Conservation (phyloP, 2,113 vertebrate genomes). For the Anhinga anhinga region DNA sequence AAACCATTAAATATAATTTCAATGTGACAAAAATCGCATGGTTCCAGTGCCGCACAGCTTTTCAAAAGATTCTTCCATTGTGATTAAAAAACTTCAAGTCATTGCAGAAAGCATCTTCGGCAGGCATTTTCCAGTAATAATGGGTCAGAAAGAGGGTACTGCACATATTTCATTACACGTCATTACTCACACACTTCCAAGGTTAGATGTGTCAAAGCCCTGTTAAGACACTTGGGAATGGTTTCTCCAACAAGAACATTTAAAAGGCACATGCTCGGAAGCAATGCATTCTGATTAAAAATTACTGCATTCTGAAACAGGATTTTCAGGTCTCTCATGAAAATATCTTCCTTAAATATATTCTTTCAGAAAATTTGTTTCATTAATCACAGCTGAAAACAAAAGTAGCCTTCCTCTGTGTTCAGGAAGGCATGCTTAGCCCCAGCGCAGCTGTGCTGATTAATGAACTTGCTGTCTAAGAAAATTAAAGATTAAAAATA, state of each 20-base stretch:
- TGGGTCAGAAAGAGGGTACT: not conserved
- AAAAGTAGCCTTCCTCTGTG: not conserved
- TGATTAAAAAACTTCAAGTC: not conserved
- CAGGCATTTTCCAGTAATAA: not conserved
- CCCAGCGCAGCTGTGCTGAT: not conserved
- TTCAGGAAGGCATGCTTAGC: not conserved
- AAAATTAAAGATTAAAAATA: not conserved
- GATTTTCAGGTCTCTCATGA: not conserved
- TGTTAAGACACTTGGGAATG: not conserved
- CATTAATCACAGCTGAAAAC: not conserved
- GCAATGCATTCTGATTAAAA: not conserved
- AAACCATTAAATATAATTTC: not conserved
- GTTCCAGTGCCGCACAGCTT: not conserved
- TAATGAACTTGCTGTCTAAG: not conserved
- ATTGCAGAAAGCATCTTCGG: not conserved
- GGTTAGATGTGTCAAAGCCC: not conserved
- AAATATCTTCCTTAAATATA: not conserved
- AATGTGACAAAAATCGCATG: not conserved
- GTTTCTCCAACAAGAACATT: not conserved
- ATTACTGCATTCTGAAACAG: not conserved
- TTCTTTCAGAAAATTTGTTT: not conserved
- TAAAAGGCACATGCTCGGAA: not conserved
- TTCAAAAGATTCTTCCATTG: not conserved
- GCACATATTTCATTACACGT: not conserved
- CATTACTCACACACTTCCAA: not conserved